Percentiles rank a stretch among this genome's conserved stretches.
Conservation (phyloP, 1,140 invertebrate genomes). For the Alviniconcha marisindica region DNA sequence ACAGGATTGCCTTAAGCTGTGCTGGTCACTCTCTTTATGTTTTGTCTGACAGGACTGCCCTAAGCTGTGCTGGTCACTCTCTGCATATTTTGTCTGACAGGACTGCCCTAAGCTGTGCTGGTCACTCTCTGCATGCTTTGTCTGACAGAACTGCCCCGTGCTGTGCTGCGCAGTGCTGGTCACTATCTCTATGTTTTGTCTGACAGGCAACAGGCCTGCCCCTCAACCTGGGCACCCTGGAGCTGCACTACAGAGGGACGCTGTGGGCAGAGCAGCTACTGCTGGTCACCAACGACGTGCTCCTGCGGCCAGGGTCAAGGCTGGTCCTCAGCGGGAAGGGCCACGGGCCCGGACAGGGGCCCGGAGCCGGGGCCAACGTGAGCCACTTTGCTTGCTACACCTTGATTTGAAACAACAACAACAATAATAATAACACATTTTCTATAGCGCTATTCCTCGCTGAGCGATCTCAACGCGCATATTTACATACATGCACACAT, state of each 20-base stretch:
- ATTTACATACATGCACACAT: too few species aligned
- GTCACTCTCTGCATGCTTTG: not conserved
- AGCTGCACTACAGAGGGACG: constrained; percentile 59
- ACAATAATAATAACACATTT: too few species aligned
- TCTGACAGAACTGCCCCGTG: not conserved
- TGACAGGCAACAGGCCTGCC: constrained; percentile 46
- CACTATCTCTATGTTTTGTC: not conserved
- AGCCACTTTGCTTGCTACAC: constrained; percentile 21
- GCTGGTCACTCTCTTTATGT: too few species aligned
- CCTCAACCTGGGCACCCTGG: constrained; percentile 56
- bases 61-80: too few species aligned
- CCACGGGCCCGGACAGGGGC: constrained; percentile 45
- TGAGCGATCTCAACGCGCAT: too few species aligned
- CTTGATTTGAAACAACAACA: not conserved
- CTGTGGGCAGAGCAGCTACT: constrained; percentile 54
- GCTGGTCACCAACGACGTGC: constrained; percentile 58
- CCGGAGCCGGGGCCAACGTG: constrained; percentile 55
- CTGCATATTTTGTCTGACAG: too few species aligned
- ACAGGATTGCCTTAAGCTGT: too few species aligned
- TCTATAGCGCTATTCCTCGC: too few species aligned
- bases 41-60: too few species aligned
- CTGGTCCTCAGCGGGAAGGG: constrained; percentile 54
- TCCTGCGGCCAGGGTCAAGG: constrained; percentile 58
- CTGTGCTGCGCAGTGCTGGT: not conserved
- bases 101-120: too few species aligned